Evolutionary conservation across 2,888 invertebrate genomes (phyloP).

Genomic region (Rhagonycha lutea): DNA sequence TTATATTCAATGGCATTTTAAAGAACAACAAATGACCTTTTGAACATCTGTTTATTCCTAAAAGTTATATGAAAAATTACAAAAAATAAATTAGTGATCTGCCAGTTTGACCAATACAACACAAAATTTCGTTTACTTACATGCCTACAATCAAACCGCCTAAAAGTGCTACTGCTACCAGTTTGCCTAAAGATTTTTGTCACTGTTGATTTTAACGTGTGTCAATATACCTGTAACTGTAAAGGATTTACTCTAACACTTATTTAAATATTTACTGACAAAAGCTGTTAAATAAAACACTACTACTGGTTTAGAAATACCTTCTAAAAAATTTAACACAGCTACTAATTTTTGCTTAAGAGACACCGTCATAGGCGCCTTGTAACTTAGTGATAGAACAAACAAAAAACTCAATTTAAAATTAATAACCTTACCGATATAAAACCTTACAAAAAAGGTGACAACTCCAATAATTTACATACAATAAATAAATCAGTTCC

Average conservation of each 20-base stretch:
- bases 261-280: conserved; percentile 19
- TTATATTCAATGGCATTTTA: conserved; percentile 22
- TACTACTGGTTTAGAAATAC: conserved; percentile 15
- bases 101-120: background rate
- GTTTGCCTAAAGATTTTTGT: background rate
- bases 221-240: conserved; percentile 7
- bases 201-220: background rate
- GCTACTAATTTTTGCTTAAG: conserved; percentile 1
- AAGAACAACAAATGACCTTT: conserved; percentile 5
- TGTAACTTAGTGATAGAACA: background rate
- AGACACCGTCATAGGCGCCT: background rate
- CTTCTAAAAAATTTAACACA: conserved; percentile 17
- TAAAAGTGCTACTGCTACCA: background rate
- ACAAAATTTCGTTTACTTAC: background rate
- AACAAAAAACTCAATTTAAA: background rate
- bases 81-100: background rate
- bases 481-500: background rate
- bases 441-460: background rate
- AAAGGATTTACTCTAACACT: conserved; percentile 11
- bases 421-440: background rate
- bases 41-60: background rate
- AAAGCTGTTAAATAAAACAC: conserved; percentile 19
- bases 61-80: background rate
- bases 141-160: background rate
- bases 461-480: background rate